Evolutionary conservation across 2,888 invertebrate genomes (phyloP).

Genomic region (Tetranychus piercei): DNA sequence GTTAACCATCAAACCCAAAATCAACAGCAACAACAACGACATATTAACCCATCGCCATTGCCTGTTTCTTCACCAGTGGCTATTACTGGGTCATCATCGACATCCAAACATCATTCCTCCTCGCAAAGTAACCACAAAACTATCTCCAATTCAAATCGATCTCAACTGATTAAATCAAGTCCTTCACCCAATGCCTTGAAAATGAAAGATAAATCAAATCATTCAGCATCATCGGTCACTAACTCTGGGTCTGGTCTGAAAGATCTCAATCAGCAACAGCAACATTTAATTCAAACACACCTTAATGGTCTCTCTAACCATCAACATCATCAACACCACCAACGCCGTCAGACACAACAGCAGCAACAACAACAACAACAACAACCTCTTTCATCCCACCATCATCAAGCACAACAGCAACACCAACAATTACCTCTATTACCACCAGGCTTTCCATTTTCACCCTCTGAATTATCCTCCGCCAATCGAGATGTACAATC

Average conservation of each 20-base stretch:
- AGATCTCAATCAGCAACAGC: neutral
- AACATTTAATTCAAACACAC: neutral
- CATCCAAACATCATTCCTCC: neutral
- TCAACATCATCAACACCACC: slow-evolving; percentile 6
- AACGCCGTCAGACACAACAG: neutral
- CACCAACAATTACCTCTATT: slow-evolving; percentile 8
- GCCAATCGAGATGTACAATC: neutral
- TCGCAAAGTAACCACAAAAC: neutral
- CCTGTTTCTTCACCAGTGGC: neutral
- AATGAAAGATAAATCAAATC: neutral
- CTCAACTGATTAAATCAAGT: neutral
- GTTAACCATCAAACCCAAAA: slow-evolving; percentile 2
- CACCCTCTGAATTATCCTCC: neutral
- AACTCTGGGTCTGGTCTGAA: neutral
- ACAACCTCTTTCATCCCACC: neutral
- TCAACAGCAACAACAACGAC: slow-evolving; percentile 10
- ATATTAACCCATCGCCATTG: neutral
- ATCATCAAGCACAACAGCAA: slow-evolving; percentile 5
- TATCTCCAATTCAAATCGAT: slow-evolving; percentile 4
- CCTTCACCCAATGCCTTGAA: neutral
- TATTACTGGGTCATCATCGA: neutral
- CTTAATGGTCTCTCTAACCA: neutral
- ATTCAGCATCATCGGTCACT: neutral
- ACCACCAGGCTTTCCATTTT: neutral
- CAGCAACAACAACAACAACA: neutral